phyloP scores from a whole-genome alignment of 2,797 vertebrate genomes.

The Gallirallus australis region DNA sequence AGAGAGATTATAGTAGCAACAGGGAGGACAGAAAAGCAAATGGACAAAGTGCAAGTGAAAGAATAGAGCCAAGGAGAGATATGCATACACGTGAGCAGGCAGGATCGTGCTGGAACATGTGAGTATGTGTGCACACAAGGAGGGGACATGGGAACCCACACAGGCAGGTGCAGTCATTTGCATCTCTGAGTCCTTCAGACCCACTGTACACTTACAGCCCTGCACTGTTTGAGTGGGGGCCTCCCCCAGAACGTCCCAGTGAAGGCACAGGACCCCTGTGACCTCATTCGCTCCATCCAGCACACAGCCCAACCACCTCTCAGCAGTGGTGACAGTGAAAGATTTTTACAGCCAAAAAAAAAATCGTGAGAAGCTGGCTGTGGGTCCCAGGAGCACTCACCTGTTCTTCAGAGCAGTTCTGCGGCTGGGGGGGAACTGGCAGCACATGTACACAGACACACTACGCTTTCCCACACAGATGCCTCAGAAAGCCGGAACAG shows the following conservation, averaged over 20 bases:
- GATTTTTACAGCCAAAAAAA: background rate
- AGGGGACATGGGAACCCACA: background rate
- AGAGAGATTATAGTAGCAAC: slow-evolving; percentile 22
- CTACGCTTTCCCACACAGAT: background rate
- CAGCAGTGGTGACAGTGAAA: rapidly evolving
- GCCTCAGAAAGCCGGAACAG: no score
- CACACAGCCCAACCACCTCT: background rate
- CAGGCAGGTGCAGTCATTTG: background rate
- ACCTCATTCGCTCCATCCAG: background rate
- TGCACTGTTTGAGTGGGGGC: background rate
- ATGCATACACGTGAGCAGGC: background rate
- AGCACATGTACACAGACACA: background rate
- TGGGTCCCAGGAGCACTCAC: rapidly evolving
- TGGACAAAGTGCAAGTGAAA: slow-evolving; percentile 38
- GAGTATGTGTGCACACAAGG: background rate
- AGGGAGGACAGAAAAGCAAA: slow-evolving; percentile 36
- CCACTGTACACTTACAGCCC: background rate
- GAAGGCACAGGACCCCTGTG: background rate
- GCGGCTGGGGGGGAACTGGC: background rate
- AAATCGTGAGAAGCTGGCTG: rapidly evolving
- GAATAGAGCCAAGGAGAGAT: background rate
- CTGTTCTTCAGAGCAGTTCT: background rate
- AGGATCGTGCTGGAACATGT: background rate
- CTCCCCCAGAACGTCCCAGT: background rate
- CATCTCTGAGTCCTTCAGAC: background rate